Conservation (phyloP, 2,888 invertebrate species). For the Trachelus iudaicus region DNA sequence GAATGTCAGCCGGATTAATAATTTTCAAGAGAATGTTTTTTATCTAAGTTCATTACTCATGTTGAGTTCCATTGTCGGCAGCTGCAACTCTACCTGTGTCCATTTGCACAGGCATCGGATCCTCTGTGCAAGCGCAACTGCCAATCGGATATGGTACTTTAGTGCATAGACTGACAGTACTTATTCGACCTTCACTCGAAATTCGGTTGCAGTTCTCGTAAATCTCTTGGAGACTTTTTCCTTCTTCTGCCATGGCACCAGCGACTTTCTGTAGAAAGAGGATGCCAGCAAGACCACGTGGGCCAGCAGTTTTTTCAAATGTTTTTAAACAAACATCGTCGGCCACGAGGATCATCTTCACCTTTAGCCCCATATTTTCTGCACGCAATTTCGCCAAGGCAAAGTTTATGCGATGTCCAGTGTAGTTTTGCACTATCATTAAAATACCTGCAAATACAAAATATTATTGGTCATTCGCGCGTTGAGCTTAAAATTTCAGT, state of each 20-base stretch:
- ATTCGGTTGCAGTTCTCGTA: conserved; percentile 61
- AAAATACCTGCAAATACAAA: conserved; percentile 69
- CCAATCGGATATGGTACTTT: conserved; percentile 12
- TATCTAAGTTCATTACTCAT: conserved; percentile 59
- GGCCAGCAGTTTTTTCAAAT: conserved; percentile 28
- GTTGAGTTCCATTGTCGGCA: neutral
- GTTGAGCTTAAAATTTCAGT: no score
- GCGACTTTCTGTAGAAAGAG: conserved; percentile 74
- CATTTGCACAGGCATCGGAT: conserved; percentile 11
- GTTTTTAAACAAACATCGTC: conserved; percentile 69
- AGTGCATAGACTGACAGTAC: conserved; percentile 32
- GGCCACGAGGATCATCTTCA: conserved; percentile 73
- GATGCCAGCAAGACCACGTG: conserved; percentile 69
- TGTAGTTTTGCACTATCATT: conserved; percentile 77
- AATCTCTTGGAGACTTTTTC: conserved; percentile 71
- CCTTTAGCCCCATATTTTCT: conserved; percentile 69
- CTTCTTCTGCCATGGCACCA: conserved; percentile 78
- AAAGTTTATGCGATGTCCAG: conserved; percentile 80
- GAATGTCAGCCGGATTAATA: conserved; percentile 62
- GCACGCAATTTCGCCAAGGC: conserved; percentile 80
- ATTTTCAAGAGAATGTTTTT: conserved; percentile 32
- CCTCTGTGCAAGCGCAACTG: conserved; percentile 4
- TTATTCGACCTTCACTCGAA: conserved; percentile 22
- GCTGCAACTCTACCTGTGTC: conserved; percentile 24
- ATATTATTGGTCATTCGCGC: neutral